Conservation (phyloP, 2,888 invertebrate species). For the Thereva unica region DNA sequence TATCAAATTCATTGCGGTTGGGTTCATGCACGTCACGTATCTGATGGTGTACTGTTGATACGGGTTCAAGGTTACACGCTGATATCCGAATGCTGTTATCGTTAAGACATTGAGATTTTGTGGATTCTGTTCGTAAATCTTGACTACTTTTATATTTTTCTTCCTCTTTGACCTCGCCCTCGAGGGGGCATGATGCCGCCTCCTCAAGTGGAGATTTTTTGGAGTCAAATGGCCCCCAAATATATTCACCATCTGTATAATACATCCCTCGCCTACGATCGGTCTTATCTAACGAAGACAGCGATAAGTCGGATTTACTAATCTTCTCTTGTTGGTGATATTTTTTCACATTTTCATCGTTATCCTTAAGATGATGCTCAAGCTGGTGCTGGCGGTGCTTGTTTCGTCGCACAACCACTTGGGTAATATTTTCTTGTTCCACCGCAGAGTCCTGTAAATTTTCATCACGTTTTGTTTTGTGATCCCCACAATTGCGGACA, state of each 20-base stretch:
- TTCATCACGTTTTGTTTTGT: constrained; percentile 36
- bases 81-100: no score
- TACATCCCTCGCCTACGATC: constrained; percentile 46
- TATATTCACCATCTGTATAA: constrained; percentile 47
- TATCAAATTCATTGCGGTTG: background rate
- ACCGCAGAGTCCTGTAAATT: constrained; percentile 17
- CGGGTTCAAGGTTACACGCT: no score
- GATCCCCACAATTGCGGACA: constrained; percentile 7
- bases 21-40: background rate
- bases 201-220: background rate
- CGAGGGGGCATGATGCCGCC: background rate
- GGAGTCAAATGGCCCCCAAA: constrained; percentile 33
- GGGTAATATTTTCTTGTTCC: constrained; percentile 31
- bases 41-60: background rate
- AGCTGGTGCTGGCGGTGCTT: constrained; percentile 42
- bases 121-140: no score
- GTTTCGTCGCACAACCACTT: constrained; percentile 23
- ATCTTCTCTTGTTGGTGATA: constrained; percentile 34
- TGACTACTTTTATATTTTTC: no score
- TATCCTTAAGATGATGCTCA: constrained; percentile 36
- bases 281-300: constrained; percentile 31
- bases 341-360: constrained; percentile 28
- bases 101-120: no score
- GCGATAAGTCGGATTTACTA: constrained; percentile 31
- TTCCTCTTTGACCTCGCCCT: no score